A percentile compares a stretch with the other conserved stretches of the same genome.
These are phyloP conservation scores for Schizotus pectinicornis DNA, from an alignment of 2,888 invertebrate species.

Conservation along the genomic window DNA sequence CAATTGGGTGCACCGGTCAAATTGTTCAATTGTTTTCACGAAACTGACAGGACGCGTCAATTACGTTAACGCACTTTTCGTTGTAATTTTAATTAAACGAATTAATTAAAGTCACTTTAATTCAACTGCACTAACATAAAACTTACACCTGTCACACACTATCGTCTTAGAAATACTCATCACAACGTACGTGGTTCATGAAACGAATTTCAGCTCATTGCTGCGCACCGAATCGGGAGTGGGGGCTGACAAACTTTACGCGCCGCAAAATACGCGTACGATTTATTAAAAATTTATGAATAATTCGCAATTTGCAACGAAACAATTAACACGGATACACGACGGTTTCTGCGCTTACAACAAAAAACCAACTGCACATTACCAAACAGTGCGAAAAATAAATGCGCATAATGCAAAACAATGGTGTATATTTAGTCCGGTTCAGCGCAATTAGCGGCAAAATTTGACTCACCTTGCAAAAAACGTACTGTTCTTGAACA, in stretches of 20 bases:
- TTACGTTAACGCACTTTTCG: constrained; percentile 12
- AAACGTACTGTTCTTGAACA: constrained; percentile 20
- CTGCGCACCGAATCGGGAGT: constrained; percentile 25
- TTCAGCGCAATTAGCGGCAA: no score
- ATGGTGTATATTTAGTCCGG: no score
- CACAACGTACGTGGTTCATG: constrained; percentile 2
- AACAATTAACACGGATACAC: background rate
- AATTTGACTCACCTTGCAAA: constrained; percentile 19
- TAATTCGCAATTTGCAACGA: constrained; percentile 6
- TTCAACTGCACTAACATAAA: constrained; percentile 15
- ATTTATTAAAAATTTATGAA: constrained; percentile 10
- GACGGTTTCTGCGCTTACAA: no score
- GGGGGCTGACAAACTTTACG: constrained; percentile 22
- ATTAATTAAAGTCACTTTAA: constrained; percentile 17
- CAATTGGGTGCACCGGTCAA: constrained; percentile 37
- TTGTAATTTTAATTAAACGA: constrained; percentile 6
- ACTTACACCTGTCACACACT: constrained; percentile 24
- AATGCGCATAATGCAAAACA: no score
- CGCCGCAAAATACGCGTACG: constrained; percentile 5
- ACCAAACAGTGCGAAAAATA: no score
- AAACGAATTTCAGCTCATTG: constrained; percentile 23
- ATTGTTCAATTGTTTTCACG: constrained; percentile 6
- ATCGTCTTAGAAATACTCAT: constrained; percentile 15
- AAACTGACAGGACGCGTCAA: constrained; percentile 10
- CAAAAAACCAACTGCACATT: no score